Evolutionary conservation across 2,797 vertebrate genomes (phyloP).

Genomic region (Siniperca scherzeri): DNA sequence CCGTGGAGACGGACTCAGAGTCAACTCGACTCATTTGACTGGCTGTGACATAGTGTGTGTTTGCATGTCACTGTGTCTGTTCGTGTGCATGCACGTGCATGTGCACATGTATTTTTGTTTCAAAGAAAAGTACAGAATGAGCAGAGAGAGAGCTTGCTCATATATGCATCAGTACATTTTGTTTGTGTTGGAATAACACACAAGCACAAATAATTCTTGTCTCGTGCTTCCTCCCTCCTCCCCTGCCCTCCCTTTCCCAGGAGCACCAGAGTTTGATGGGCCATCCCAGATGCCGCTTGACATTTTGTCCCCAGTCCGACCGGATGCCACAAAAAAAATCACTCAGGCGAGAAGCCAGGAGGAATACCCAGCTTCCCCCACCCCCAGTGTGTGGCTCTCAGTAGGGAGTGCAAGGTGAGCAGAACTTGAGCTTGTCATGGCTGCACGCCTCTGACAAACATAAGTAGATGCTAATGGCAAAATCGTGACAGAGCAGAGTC

Average conservation of each 20-base stretch:
- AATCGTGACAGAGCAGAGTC: conserved; percentile 99
- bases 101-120: not conserved
- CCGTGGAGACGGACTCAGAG: conserved; percentile 65
- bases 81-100: not conserved
- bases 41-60: conserved; percentile 58
- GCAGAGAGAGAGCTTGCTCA: not conserved
- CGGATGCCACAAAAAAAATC: conserved; percentile 94
- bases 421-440: conserved; percentile 98
- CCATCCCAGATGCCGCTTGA: conserved; percentile 90
- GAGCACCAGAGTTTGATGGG: conserved; percentile 88
- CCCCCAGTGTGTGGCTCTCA: conserved; percentile 88
- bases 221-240: conserved; percentile 38
- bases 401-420: conserved; percentile 98
- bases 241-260: conserved; percentile 77
- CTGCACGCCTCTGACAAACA: conserved; percentile 99
- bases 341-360: conserved; percentile 88
- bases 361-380: conserved; percentile 88
- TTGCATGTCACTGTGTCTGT: conserved; percentile 28
- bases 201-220: conserved; percentile 76
- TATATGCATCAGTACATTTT: conserved; percentile 40
- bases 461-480: conserved; percentile 99
- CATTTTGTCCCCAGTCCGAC: conserved; percentile 94
- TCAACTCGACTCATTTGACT: conserved; percentile 80
- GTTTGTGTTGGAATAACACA: conserved; percentile 65
- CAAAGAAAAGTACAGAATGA: not conserved